Evolutionary conservation across 2,888 invertebrate genomes (phyloP).

Genomic region (Drosophila atripex): DNA sequence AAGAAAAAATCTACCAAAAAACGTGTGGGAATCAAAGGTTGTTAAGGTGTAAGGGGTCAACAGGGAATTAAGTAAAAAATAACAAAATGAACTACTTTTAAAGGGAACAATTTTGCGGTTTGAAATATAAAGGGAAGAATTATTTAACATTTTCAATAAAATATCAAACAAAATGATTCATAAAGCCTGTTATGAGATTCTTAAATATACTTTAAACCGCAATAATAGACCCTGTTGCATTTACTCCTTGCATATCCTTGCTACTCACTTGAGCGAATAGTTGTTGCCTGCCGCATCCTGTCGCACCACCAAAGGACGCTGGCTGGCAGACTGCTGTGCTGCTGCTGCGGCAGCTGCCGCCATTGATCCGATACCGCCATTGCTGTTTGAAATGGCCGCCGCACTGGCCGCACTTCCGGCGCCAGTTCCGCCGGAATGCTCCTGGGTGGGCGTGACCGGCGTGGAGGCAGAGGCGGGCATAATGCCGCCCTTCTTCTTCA

Average conservation of each 20-base stretch:
- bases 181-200: neutral
- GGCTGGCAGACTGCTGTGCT: constrained; percentile 76
- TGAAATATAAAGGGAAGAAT: neutral
- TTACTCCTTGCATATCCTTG: neutral
- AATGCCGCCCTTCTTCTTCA: constrained; percentile 90
- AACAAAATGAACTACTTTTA: constrained; percentile 24
- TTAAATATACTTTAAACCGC: neutral
- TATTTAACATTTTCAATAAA: too few species aligned
- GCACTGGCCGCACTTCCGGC: constrained; percentile 49
- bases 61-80: constrained; percentile 33
- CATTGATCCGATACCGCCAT: constrained; percentile 72
- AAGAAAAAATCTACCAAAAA: constrained; percentile 36
- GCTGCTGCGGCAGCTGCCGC: constrained; percentile 72
- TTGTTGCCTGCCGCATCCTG: constrained; percentile 90
- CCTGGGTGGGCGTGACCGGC: constrained; percentile 90
- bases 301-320: constrained; percentile 87
- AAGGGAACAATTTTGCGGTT: neutral
- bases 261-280: constrained; percentile 91
- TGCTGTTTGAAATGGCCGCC: constrained; percentile 70
- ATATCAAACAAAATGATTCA: too few species aligned
- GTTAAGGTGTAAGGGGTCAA: constrained; percentile 18
- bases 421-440: constrained; percentile 83
- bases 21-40: constrained; percentile 9
- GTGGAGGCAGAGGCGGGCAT: constrained; percentile 73
- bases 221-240: neutral